Percentiles rank a stretch among this genome's conserved stretches.
phyloP scores from a whole-genome alignment of 2,113 vertebrate species.

The Caracal caracal region DNA sequence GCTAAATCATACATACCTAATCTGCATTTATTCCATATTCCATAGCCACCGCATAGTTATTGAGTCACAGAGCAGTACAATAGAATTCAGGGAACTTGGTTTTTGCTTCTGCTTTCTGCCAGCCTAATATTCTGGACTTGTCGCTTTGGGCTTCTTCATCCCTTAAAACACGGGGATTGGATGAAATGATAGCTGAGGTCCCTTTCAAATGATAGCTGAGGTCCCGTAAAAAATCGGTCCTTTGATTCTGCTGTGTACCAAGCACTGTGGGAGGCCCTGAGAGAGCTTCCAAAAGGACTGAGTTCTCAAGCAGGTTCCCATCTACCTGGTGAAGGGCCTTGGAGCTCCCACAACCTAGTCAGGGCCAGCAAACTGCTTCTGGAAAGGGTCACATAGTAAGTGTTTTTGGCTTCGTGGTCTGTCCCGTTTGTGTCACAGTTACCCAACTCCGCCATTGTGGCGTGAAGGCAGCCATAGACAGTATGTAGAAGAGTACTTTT shows the following conservation, averaged over 20 bases:
- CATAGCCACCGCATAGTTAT: background rate
- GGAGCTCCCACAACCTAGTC: background rate
- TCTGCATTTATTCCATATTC: background rate
- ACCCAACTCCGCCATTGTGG: background rate
- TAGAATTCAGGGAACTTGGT: background rate
- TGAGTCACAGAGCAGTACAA: background rate
- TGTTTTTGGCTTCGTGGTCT: background rate
- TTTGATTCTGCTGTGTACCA: background rate
- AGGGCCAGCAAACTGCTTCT: background rate
- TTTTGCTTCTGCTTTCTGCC: background rate
- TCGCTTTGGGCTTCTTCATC: background rate
- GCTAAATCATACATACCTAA: no score
- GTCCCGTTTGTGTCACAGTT: background rate
- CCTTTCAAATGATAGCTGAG: background rate
- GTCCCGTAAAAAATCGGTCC: background rate
- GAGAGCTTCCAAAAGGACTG: background rate
- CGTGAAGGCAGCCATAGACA: background rate
- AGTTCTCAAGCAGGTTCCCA: background rate
- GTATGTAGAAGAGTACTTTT: accelerated
- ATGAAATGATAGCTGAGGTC: background rate
- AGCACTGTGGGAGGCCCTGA: background rate
- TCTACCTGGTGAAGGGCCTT: background rate
- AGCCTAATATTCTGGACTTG: background rate
- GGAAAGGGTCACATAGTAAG: background rate
- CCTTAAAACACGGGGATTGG: background rate